phyloP scores from a whole-genome alignment of 2,797 vertebrate genomes.

The Scarus forsteni region DNA sequence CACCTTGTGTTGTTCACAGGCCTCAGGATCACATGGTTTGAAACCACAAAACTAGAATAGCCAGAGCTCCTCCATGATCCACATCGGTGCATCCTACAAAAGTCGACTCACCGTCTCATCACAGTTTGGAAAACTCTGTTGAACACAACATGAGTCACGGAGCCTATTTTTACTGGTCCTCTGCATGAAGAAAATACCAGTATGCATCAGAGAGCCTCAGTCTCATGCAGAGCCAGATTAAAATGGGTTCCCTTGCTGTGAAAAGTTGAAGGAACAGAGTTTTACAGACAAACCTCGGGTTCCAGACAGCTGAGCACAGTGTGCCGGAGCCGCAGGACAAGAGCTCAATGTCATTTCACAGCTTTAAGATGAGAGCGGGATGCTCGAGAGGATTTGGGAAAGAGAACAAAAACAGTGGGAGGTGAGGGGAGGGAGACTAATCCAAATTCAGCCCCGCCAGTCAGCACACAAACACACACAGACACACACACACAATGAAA shows the following conservation, averaged over 20 bases:
- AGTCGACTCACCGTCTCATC: slow-evolving; percentile 17
- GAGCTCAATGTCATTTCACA: slow-evolving; percentile 61
- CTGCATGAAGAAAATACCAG: slow-evolving; percentile 12
- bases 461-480: not conserved
- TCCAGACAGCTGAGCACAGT: slow-evolving; percentile 42
- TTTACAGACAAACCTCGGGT: slow-evolving; percentile 45
- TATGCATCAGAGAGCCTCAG: slow-evolving; percentile 35
- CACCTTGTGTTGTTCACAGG: not conserved
- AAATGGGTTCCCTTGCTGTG: slow-evolving; percentile 34
- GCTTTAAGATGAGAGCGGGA: slow-evolving; percentile 52
- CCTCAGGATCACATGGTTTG: not conserved
- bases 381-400: slow-evolving; percentile 31
- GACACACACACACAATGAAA: not conserved
- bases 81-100: slow-evolving; percentile 4
- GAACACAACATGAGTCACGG: slow-evolving; percentile 15
- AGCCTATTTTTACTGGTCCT: slow-evolving; percentile 10
- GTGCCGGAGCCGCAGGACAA: slow-evolving; percentile 47
- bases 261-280: slow-evolving; percentile 51
- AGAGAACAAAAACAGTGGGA: slow-evolving; percentile 35
- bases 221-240: slow-evolving; percentile 39
- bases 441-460: slow-evolving; percentile 37
- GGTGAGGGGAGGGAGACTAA: slow-evolving; percentile 22
- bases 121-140: slow-evolving; percentile 18
- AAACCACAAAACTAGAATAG: slow-evolving; percentile 9
- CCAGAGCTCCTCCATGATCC: not conserved